phyloP scores from a whole-genome alignment of 2,113 vertebrate species.

The Antechinus stuartii region DNA sequence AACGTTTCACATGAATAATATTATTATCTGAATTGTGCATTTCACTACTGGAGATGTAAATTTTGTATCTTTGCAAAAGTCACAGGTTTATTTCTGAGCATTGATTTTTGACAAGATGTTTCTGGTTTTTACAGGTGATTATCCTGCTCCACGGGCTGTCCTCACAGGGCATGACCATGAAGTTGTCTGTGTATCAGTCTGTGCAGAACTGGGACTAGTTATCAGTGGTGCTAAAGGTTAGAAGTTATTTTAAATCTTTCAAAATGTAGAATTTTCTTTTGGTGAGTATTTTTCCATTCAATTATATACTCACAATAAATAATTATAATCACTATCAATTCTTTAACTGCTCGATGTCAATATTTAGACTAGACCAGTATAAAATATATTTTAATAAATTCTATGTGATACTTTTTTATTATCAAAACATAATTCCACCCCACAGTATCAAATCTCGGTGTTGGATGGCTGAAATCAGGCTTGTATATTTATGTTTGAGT shows the following conservation, averaged over 20 bases:
- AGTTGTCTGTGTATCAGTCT: conserved; percentile 97
- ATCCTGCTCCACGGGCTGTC: conserved; percentile 96
- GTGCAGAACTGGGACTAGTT: conserved; percentile 97
- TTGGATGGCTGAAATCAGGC: not conserved
- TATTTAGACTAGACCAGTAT: not conserved
- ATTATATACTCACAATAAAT: not conserved
- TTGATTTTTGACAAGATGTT: not conserved
- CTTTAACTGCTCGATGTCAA: conserved; percentile 60
- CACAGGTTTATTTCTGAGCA: not conserved
- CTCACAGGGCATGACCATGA: conserved; percentile 98
- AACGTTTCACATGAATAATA: not conserved
- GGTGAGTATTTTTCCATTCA: conserved; percentile 36
- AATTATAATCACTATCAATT: conserved; percentile 30
- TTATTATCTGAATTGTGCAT: conserved; percentile 29
- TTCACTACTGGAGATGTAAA: not conserved
- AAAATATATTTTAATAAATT: not conserved
- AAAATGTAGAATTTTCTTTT: conserved; percentile 33
- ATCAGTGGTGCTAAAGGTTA: conserved; percentile 99
- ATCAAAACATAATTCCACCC: not conserved
- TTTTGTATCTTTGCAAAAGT: not conserved
- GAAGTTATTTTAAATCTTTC: conserved; percentile 70
- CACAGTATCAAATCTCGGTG: not conserved
- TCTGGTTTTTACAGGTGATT: conserved; percentile 89
- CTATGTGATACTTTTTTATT: not conserved
- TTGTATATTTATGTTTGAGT: not conserved